These are phyloP conservation scores for Megalops cyprinoides DNA, from an alignment of 2,797 vertebrate genomes.

Conservation along the genomic window DNA sequence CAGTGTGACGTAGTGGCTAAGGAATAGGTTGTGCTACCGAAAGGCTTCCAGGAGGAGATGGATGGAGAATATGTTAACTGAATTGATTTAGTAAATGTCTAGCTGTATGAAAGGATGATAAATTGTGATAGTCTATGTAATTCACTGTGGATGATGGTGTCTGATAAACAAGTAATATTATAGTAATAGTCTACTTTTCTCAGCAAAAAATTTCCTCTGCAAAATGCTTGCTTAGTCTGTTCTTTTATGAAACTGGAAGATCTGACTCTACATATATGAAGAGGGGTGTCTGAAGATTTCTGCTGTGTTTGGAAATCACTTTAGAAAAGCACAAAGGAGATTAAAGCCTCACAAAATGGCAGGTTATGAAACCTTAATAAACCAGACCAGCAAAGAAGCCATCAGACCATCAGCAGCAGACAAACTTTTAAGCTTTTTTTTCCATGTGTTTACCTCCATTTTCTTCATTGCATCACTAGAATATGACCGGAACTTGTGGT, in stretches of 20 bases:
- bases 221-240: not conserved
- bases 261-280: not conserved
- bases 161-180: conserved; percentile 15
- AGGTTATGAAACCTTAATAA: conserved; percentile 13
- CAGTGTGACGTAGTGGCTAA: not conserved
- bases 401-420: not conserved
- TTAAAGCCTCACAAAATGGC: conserved; percentile 15
- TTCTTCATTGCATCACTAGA: not conserved
- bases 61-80: conserved; percentile 1
- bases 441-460: not conserved
- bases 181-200: conserved; percentile 3
- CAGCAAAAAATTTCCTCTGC: conserved; percentile 5
- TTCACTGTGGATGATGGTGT: not conserved
- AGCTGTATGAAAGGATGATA: not conserved
- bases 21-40: not conserved
- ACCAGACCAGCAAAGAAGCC: not conserved
- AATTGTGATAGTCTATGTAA: no score
- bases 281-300: not conserved
- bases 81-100: not conserved
- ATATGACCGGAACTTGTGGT: not conserved
- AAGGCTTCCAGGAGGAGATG: not conserved
- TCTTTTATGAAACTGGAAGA: conserved; percentile 27
- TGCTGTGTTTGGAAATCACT: not conserved
- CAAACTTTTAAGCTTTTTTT: not conserved
- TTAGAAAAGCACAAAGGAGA: conserved; percentile 15